A percentile compares a stretch with the other conserved stretches of the same genome.
These are phyloP conservation scores for Trachelus iudaicus DNA, from an alignment of 2,888 invertebrate species.

Conservation along the genomic window DNA sequence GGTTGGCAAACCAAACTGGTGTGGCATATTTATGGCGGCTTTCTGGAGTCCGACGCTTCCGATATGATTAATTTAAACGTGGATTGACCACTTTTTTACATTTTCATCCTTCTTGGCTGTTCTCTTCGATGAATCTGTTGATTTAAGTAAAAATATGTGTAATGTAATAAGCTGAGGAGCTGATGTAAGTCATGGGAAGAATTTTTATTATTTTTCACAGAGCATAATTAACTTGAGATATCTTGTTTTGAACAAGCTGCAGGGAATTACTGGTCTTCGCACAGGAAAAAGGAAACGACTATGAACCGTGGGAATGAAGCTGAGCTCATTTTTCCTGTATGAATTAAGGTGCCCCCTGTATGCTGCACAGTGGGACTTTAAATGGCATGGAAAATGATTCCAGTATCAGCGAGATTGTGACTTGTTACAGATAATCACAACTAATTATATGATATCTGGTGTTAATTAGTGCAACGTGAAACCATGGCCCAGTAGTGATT, in stretches of 20 bases:
- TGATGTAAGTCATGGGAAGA: neutral
- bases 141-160: neutral
- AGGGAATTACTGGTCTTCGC: constrained; percentile 53
- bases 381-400: neutral
- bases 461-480: neutral
- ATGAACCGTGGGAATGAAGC: constrained; percentile 57
- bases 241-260: constrained; percentile 55
- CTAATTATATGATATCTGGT: neutral
- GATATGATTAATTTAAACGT: neutral
- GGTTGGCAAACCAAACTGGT: constrained; percentile 82
- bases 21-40: constrained; percentile 74
- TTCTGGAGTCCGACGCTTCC: neutral
- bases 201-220: constrained; percentile 20
- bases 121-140: neutral
- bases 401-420: neutral
- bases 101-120: neutral
- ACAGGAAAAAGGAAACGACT: constrained; percentile 60
- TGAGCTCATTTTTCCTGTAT: constrained; percentile 56
- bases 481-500: neutral
- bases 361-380: constrained; percentile 11
- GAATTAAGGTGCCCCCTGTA: constrained; percentile 45
- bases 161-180: neutral
- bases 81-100: neutral
- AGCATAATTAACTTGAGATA: constrained; percentile 59
- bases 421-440: neutral